phyloP scores from a whole-genome alignment of 2,797 vertebrate genomes.

The Muscicapa striata region DNA sequence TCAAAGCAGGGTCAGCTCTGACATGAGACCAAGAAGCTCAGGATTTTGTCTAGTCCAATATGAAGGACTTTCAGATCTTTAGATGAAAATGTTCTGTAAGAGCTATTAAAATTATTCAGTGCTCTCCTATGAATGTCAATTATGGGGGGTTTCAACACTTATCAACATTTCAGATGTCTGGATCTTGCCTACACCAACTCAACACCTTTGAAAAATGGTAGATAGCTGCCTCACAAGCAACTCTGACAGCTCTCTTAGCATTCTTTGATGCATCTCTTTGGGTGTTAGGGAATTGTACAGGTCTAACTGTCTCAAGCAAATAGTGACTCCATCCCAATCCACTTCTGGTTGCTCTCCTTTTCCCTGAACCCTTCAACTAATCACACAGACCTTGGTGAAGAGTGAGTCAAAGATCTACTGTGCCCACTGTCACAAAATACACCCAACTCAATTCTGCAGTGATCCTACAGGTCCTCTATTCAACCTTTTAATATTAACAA shows the following conservation, averaged over 20 bases:
- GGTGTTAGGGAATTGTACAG: neutral
- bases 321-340: fast-evolving
- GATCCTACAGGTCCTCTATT: neutral
- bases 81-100: neutral
- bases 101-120: neutral
- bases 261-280: neutral
- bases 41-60: neutral
- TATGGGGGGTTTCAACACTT: neutral
- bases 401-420: neutral
- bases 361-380: neutral
- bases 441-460: neutral
- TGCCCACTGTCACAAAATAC: neutral
- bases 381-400: neutral
- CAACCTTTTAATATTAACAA: neutral
- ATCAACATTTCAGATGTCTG: neutral
- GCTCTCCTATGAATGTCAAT: neutral
- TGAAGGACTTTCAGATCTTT: neutral
- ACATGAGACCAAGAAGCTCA: neutral
- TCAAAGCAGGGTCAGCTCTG: neutral
- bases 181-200: neutral
- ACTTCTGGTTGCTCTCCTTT: neutral
- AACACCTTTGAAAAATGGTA: neutral
- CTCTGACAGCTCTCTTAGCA: neutral
- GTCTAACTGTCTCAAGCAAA: neutral
- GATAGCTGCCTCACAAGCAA: neutral